Evolutionary conservation across 1,140 invertebrate species (phyloP).

Genomic region (Drosophila parvula): DNA sequence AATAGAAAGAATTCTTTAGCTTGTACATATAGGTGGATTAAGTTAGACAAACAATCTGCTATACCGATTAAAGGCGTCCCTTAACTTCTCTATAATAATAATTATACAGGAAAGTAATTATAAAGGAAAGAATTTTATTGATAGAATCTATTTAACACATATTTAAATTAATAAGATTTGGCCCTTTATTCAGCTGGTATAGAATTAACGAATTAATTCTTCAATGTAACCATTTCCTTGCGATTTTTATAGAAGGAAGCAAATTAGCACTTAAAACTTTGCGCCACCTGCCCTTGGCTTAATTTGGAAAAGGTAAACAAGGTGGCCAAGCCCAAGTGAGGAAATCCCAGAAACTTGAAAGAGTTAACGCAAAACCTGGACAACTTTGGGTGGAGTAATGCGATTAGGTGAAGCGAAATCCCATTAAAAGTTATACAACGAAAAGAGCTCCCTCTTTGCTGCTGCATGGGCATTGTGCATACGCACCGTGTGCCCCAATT

Average conservation of each 20-base stretch:
- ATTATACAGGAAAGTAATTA: not conserved
- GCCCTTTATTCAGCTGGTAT: not conserved
- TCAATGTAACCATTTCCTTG: not conserved
- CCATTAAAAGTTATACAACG: slow-evolving; percentile 36
- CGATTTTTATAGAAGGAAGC: slow-evolving; percentile 3
- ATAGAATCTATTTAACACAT: too few species aligned
- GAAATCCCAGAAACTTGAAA: slow-evolving; percentile 13
- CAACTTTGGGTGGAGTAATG: slow-evolving; percentile 25
- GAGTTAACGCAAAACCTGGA: slow-evolving; percentile 36
- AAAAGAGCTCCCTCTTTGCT: not conserved
- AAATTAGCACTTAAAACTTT: slow-evolving; percentile 48
- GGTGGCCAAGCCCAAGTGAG: not conserved
- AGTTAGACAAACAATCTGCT: not conserved
- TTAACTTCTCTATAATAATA: too few species aligned
- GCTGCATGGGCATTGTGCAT: slow-evolving; percentile 27
- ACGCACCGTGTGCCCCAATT: slow-evolving; percentile 31
- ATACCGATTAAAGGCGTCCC: not conserved
- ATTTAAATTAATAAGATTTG: not conserved
- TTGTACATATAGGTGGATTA: not conserved
- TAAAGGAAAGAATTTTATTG: too few species aligned
- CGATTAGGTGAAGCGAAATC: slow-evolving; percentile 19
- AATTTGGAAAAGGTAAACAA: slow-evolving; percentile 51
- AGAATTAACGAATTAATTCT: too few species aligned
- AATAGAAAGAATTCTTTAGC: not conserved
- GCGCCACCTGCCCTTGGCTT: slow-evolving; percentile 6